A percentile compares a stretch with the other conserved stretches of the same genome.
phyloP scores from a whole-genome alignment of 1,140 invertebrate species.

The Gyrodactylus salaris region DNA sequence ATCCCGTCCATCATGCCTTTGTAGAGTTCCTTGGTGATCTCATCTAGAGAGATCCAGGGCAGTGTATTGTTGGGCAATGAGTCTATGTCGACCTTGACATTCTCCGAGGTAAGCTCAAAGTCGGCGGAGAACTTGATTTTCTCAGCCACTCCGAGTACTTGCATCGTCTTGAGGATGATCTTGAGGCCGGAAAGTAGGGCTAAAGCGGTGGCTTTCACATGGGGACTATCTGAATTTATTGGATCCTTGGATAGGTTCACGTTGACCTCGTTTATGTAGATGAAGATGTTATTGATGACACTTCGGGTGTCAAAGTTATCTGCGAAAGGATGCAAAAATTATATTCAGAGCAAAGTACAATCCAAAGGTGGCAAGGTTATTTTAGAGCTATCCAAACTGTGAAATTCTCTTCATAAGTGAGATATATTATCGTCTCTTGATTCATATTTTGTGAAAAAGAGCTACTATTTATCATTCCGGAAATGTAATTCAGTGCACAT shows the following conservation, averaged over 20 bases:
- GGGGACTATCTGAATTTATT: neutral
- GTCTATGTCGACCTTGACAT: no score
- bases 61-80: neutral
- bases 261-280: neutral
- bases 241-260: neutral
- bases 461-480: no score
- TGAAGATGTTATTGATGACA: neutral
- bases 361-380: no score
- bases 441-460: no score
- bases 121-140: neutral
- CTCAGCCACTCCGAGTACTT: neutral
- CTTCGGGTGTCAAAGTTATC: neutral
- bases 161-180: neutral
- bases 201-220: neutral
- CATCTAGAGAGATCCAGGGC: neutral
- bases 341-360: no score
- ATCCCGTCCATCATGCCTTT: neutral
- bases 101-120: neutral
- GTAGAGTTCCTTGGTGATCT: neutral
- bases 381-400: no score
- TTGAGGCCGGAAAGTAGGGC: neutral
- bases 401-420: no score
- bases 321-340: no score
- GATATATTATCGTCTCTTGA: no score
- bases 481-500: no score